Base-by-base conservation (phyloP, 2,113 vertebrate species). In the Cyanoramphus novaezelandiae region DNA sequence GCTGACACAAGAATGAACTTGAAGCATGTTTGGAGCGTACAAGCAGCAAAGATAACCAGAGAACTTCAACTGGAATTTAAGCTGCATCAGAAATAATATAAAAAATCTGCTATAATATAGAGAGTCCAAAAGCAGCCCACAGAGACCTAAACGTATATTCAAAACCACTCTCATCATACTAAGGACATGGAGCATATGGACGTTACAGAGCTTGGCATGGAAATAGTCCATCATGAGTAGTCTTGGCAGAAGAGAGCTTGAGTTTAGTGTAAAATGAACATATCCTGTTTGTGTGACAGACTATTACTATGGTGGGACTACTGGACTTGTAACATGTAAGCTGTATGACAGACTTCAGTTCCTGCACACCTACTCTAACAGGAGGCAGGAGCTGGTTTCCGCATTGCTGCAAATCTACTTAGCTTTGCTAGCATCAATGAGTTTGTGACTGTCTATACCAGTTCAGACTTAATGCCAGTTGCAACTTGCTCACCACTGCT, bases 1-100 rank as follows among this genome's bases (percentile, higher is more conserved):
- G 84, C 96, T 91, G 96, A 95, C 95, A 97, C 98, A 98, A 98
- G 98, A 97, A 97, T 27, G 43, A 98, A 98, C 98, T 98, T 98
- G 98, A 98, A 95, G 53, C 72, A 49, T 63, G 19, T 91, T 97
- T 94, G 94, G 88, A 96, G 96, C 33, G 25, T 91, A 78, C 28
- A 86, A 84, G 81, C 90, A 92, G 84, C 70, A 46, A 88, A 86
- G 33, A 41, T 82, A 92, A 92, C 77, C 3, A 16, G 43, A 82
- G 63, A 96, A 94, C 71, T 74, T 95, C 81, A 87, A 86, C 11
- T 71, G 75, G 41, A 74, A 64, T 68, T 91, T 52, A 91, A 86
- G 64, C 41, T 82, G 43, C 23, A 27, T 93, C 39, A 7, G 57
- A 79, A 82, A 16, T 37, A 74, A 31, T 39, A 24, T 43, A 15